These are phyloP conservation scores for Fragum whitleyi DNA, from an alignment of 2,888 invertebrate genomes.

Conservation along the genomic window DNA sequence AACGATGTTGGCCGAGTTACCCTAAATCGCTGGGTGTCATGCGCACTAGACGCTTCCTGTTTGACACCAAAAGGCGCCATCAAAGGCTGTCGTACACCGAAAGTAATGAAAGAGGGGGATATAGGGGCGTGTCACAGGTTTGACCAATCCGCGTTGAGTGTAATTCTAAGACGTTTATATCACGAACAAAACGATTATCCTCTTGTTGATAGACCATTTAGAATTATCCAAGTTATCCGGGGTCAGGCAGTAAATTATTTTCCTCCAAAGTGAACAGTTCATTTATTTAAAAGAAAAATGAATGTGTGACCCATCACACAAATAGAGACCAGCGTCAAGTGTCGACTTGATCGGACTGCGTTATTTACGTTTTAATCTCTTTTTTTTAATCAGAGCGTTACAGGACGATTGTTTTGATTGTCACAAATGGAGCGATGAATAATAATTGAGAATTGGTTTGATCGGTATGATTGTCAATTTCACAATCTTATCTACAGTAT, in stretches of 20 bases:
- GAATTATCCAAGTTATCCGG: slow-evolving; percentile 40
- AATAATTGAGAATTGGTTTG: too few species aligned
- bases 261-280: slow-evolving; percentile 19
- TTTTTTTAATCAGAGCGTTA: too few species aligned
- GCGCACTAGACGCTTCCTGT: slow-evolving; percentile 44
- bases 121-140: slow-evolving; percentile 58
- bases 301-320: too few species aligned
- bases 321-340: too few species aligned
- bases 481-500: too few species aligned
- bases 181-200: slow-evolving; percentile 59
- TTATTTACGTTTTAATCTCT: too few species aligned
- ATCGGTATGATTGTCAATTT: too few species aligned
- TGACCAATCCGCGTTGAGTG: slow-evolving; percentile 62
- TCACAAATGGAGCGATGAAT: too few species aligned
- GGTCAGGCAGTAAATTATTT: slow-evolving; percentile 43
- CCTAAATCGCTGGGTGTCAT: slow-evolving; percentile 34
- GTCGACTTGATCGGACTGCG: too few species aligned
- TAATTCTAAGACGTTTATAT: slow-evolving; percentile 54
- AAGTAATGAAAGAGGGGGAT: neutral
- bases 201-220: slow-evolving; percentile 36
- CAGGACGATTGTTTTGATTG: too few species aligned
- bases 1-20: slow-evolving; percentile 27
- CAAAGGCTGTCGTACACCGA: neutral
- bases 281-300: too few species aligned
- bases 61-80: slow-evolving; percentile 29